Evolutionary conservation across 2,888 invertebrate genomes (phyloP).

Genomic region (Clivina fossor): DNA sequence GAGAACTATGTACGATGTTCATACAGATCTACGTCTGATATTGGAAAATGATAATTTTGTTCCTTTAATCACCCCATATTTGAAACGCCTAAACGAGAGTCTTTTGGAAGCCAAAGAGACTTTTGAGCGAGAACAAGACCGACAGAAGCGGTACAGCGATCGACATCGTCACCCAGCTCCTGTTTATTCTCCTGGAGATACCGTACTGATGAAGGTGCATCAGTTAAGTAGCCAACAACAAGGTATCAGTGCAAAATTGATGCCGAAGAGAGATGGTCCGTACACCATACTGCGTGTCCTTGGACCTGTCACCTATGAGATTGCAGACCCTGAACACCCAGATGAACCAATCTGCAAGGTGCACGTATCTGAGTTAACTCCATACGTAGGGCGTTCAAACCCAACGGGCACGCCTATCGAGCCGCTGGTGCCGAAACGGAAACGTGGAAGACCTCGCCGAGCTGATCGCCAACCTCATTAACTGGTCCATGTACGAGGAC

Average conservation of each 20-base stretch:
- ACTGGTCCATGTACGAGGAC: no score
- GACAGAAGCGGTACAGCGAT: constrained; percentile 6
- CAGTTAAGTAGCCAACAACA: background rate
- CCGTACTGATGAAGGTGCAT: constrained; percentile 1
- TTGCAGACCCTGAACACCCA: background rate
- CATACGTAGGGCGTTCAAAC: background rate
- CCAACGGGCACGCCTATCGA: background rate
- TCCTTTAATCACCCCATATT: constrained; percentile 2
- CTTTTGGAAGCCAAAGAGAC: background rate
- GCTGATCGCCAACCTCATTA: no score
- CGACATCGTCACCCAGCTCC: constrained; percentile 8
- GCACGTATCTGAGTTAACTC: background rate
- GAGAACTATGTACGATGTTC: constrained; percentile 40
- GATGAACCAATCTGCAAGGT: background rate
- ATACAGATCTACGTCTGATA: constrained; percentile 2
- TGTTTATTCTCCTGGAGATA: background rate
- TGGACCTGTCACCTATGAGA: constrained; percentile 3
- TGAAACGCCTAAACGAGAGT: background rate
- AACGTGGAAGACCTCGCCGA: no score
- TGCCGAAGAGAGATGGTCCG: constrained; percentile 19
- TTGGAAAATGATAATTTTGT: constrained; percentile 5
- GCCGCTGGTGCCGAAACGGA: no score
- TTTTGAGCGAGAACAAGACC: constrained; percentile 4
- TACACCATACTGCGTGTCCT: constrained; percentile 7
- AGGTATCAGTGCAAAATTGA: background rate